phyloP scores from a whole-genome alignment of 2,797 vertebrate species.

The Alosa sapidissima region DNA sequence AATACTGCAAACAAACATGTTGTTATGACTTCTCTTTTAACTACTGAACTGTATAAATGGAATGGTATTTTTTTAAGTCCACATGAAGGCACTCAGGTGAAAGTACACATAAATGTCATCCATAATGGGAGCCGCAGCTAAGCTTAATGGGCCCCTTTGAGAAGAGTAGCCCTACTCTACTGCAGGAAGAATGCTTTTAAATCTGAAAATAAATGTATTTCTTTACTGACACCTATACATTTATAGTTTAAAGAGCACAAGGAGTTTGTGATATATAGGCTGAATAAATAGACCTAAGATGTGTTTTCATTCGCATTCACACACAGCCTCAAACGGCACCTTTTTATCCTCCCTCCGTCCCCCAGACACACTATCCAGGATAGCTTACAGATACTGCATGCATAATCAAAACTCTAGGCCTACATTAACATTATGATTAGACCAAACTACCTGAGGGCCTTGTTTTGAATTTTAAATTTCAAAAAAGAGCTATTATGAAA shows the following conservation, averaged over 20 bases:
- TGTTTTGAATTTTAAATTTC: background rate
- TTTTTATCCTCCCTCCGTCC: background rate
- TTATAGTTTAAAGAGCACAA: background rate
- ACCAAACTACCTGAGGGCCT: background rate
- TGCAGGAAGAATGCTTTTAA: background rate
- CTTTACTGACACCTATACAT: background rate
- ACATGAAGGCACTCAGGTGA: background rate
- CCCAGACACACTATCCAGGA: conserved; percentile 5
- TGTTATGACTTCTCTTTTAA: background rate
- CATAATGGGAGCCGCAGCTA: background rate
- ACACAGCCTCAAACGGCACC: background rate
- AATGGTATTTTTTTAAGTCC: background rate
- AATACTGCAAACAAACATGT: background rate
- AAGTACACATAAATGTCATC: background rate
- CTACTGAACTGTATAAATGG: background rate
- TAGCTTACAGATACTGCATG: background rate
- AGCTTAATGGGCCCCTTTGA: background rate
- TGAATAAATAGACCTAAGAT: background rate
- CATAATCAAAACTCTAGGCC: background rate
- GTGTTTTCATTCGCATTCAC: background rate
- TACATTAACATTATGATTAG: conserved; percentile 14
- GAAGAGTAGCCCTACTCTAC: background rate
- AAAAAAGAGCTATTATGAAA: background rate
- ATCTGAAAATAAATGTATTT: background rate
- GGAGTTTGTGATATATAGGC: background rate